Evolutionary conservation across 2,797 vertebrate species (phyloP), one percentile per base, ranked within the genome.

Genomic region (Erethizon dorsatum): DNA sequence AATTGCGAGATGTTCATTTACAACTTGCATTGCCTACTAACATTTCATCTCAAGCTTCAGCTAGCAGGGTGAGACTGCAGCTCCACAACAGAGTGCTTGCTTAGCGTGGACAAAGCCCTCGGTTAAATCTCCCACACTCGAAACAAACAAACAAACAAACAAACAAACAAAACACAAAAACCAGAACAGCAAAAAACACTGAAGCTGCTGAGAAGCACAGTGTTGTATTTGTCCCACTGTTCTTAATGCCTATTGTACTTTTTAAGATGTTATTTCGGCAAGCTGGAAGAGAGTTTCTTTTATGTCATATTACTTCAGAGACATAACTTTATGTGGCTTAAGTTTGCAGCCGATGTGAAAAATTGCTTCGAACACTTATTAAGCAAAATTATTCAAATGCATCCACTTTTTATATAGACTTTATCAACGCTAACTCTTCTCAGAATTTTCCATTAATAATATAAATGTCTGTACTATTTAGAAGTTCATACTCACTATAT

Each of bases 391-490:
- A 83, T 79, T 90, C 33, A 79, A 78, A 79, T 45, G 18, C 10
- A n/a, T 11, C 2, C 52, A 45, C 10, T 54, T 92, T 93, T 56
- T 8, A 85, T 18, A 15, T 31, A 83, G 47, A 47, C 10, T 52
- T 79, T 33, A 84, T 2, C 28, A 6, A 82, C 6, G 1, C 2
- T 37, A 52, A 47, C 15, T 88, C 2, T 67, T 80, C 31, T 85
- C 24, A n/a, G 17, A 56, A 50, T 28, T 93, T 78, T 83, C 13
- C 13, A 33, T 63, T 67, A 6, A 61, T 80, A 45, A 2, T 73
- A 95, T 31, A 97, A 95, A 84, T 67, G 80, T 31, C 26, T 22
- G 18, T 59, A 59, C 8, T 52, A 87, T 82, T 86, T 96, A 83
- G n/a, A 93, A 65, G 22, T 86, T 83, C 28, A 65, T 79, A 24